These are phyloP conservation scores for Phoenoteleia sp. DNA, from an alignment of 2,888 invertebrate genomes.

Conservation along the genomic window DNA sequence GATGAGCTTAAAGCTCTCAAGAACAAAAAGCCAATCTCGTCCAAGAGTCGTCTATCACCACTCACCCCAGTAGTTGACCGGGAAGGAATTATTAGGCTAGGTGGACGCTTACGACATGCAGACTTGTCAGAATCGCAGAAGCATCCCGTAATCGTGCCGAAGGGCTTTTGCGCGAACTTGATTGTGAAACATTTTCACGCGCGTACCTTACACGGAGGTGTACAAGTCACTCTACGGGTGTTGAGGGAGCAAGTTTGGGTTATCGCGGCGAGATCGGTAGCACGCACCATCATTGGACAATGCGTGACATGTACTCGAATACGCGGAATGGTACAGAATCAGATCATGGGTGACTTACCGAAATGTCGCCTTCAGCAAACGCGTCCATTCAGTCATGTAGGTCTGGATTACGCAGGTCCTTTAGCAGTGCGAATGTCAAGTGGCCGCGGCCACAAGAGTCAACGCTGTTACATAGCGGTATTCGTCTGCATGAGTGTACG, in stretches of 20 bases:
- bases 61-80: background rate
- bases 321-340: background rate
- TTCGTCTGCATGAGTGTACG: background rate
- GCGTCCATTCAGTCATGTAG: background rate
- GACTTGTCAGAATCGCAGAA: no score
- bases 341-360: conserved; percentile 19
- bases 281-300: background rate
- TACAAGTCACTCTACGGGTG: conserved; percentile 11
- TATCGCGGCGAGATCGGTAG: background rate
- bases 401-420: background rate
- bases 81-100: background rate
- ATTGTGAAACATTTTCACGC: background rate
- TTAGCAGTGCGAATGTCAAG: no score
- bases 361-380: background rate
- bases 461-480: no score
- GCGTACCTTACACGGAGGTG: conserved; percentile 2
- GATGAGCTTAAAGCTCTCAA: background rate
- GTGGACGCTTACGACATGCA: background rate
- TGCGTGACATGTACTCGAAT: background rate
- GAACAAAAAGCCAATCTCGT: background rate
- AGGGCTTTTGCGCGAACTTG: background rate
- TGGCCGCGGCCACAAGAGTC: no score
- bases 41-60: background rate
- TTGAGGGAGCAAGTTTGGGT: conserved; percentile 24
- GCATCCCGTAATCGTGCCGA: conserved; percentile 7